Evolutionary conservation across 2,888 invertebrate genomes (phyloP), one percentile per base, ranked within the genome.

Genomic region (Selenia dentaria): DNA sequence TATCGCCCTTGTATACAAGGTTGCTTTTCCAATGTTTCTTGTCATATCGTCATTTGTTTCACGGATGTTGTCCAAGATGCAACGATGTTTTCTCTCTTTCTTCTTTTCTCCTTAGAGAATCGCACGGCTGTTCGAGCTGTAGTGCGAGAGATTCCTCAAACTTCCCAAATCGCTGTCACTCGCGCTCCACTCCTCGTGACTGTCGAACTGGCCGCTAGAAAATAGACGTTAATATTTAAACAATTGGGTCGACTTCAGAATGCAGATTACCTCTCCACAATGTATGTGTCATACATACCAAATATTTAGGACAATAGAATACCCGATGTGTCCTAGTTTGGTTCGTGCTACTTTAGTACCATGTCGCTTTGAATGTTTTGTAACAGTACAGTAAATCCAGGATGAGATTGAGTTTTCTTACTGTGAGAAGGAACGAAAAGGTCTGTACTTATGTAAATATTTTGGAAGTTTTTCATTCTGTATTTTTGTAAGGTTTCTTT

Each of bases 191-290:
- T 44, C n/a, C 28, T 32, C 22, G n/a, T 16, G 37, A 29, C 37
- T 33, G 35, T 35, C 8, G 6, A 18, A 37, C 14, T 16, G 16
- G 27, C n/a, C 43, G 37, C 16, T 28, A 20, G 16, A 47, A 46
- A 51, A 26, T 37, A 16, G 9, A 33, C 49, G 42, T 51, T 51
- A 57, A 46, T 44, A 14, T 25, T 43, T 49, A 43, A 46, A 9
- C 0, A 1, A 8, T 36, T 29, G n/a, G 33, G 49, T 46, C 18
- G 25, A 41, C 29, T 47, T 37, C 33, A 10, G 51, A 33, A 36
- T 38, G 47, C 25, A 35, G 37, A 45, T 41, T 29, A 10, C 12
- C 27, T 35, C 9, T 43, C 40, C 28, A 27, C 33, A 37, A 41
- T 40, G 44, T 43, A 25, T 42, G 12, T 26, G 27, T 20, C 36